Conservation (phyloP, 2,797 vertebrate species). For the Simalia tracyae region DNA sequence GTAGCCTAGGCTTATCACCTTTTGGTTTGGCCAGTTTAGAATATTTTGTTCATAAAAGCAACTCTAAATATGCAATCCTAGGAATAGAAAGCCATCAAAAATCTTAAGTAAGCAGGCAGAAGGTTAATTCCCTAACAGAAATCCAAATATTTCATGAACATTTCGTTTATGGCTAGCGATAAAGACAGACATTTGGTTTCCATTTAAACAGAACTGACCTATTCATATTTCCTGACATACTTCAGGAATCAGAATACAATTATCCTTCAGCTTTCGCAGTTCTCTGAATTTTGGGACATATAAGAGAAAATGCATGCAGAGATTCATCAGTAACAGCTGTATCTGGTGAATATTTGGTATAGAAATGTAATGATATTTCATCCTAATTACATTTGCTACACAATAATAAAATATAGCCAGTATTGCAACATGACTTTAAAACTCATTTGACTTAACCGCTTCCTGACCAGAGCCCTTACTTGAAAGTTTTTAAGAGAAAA, state of each 20-base stretch:
- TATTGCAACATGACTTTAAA: not conserved
- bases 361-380: not conserved
- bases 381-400: not conserved
- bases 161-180: not conserved
- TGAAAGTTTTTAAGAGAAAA: constrained; percentile 11
- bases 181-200: not conserved
- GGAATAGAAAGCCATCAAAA: not conserved
- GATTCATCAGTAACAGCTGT: not conserved
- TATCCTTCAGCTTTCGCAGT: not conserved
- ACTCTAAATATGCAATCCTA: not conserved
- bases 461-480: not conserved
- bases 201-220: not conserved
- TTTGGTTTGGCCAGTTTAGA: not conserved
- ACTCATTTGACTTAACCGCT: not conserved
- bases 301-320: not conserved
- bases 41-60: not conserved
- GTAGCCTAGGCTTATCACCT: not conserved
- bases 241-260: not conserved
- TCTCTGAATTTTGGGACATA: not conserved
- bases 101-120: not conserved
- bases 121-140: not conserved
- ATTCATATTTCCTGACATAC: not conserved
- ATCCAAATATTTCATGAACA: not conserved
- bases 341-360: not conserved
- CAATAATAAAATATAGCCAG: not conserved